phyloP scores from a whole-genome alignment of 1,140 invertebrate genomes.

The Zaprionus kolodkinae region DNA sequence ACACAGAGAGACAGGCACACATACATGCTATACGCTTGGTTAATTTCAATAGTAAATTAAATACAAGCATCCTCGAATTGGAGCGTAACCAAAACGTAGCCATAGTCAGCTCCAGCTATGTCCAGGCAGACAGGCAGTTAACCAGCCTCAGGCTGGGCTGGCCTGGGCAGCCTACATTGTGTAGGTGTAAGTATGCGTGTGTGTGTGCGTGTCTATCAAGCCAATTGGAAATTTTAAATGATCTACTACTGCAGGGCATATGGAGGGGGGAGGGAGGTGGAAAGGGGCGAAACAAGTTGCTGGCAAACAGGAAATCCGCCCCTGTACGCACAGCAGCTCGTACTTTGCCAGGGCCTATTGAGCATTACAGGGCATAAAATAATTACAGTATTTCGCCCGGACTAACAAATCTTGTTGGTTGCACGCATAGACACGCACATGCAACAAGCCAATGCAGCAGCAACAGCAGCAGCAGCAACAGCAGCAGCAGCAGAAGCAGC shows the following conservation, averaged over 20 bases:
- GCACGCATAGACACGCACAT: slow-evolving; percentile 29
- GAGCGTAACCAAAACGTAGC: slow-evolving; percentile 19
- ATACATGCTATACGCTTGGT: slow-evolving; percentile 54
- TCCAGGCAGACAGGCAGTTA: slow-evolving; percentile 32
- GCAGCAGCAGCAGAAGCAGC: slow-evolving; percentile 39
- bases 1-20: neutral
- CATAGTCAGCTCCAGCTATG: slow-evolving; percentile 4
- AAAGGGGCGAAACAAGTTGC: neutral
- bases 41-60: slow-evolving; percentile 82
- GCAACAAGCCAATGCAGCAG: slow-evolving; percentile 34
- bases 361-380: slow-evolving; percentile 60
- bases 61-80: slow-evolving; percentile 68
- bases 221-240: slow-evolving; percentile 78
- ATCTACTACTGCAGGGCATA: slow-evolving; percentile 44
- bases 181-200: too few species aligned
- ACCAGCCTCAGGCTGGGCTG: slow-evolving; percentile 41
- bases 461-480: slow-evolving; percentile 38
- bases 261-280: neutral
- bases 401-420: slow-evolving; percentile 60
- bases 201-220: slow-evolving; percentile 37
- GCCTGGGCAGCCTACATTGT: too few species aligned
- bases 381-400: slow-evolving; percentile 66
- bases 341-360: neutral
- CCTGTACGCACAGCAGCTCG: neutral
- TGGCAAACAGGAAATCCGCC: slow-evolving; percentile 4